phyloP scores from a whole-genome alignment of 2,888 invertebrate species.

The Luperina nickerlii region DNA sequence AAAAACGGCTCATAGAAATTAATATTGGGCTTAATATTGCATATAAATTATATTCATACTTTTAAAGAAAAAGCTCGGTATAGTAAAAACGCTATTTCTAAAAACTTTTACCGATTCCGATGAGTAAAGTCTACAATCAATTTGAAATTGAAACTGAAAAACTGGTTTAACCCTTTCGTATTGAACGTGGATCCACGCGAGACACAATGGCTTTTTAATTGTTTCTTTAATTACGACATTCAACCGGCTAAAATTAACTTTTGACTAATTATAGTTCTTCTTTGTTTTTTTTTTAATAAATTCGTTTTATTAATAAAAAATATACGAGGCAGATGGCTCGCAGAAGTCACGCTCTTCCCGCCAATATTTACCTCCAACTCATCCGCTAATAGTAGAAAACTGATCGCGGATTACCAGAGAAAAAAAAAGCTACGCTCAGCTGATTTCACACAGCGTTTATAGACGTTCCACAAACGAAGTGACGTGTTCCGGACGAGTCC shows the following conservation, averaged over 20 bases:
- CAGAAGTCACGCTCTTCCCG: not conserved
- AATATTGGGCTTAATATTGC: not conserved
- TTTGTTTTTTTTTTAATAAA: not conserved
- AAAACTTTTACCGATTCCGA: not conserved
- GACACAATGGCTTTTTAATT: not conserved
- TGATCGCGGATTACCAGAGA: not conserved
- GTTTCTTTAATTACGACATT: not conserved
- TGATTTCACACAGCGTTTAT: constrained; percentile 72
- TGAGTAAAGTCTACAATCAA: not conserved
- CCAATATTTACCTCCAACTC: not conserved
- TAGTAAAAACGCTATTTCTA: not conserved
- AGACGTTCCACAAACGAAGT: constrained; percentile 69
- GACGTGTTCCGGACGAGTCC: constrained; percentile 75
- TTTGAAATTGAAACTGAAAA: not conserved
- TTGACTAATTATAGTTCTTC: not conserved
- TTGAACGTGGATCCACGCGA: not conserved
- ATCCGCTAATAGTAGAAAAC: not conserved
- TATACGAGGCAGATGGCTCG: not conserved
- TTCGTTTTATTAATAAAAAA: not conserved
- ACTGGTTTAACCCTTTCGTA: not conserved
- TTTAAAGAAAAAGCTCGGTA: not conserved
- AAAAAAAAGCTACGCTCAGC: constrained; percentile 60
- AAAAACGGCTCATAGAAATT: not conserved
- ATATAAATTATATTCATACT: not conserved
- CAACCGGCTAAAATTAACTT: not conserved